A percentile compares a stretch with the other conserved stretches of the same genome.
phyloP scores from a whole-genome alignment of 2,888 invertebrate species.

The Cremastinae sp. region DNA sequence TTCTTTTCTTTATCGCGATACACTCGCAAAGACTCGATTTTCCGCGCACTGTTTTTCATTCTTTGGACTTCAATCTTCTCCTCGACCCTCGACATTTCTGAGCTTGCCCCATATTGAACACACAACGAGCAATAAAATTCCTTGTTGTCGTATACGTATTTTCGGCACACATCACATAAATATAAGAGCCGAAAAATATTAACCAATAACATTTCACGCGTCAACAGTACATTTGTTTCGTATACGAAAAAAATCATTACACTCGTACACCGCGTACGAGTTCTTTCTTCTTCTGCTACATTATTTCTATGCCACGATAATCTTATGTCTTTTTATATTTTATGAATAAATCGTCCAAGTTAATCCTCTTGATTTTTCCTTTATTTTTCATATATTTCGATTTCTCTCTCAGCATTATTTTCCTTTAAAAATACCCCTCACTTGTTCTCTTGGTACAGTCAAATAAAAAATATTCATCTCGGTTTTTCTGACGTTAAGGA shows the following conservation, averaged over 20 bases:
- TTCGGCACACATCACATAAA: constrained; percentile 8
- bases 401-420: neutral
- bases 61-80: constrained; percentile 17
- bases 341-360: neutral
- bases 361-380: too few species aligned
- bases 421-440: neutral
- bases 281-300: too few species aligned
- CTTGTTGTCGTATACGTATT: constrained; percentile 26
- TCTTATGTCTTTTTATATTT: neutral
- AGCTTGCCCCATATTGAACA: constrained; percentile 36
- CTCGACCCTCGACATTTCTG: constrained; percentile 22
- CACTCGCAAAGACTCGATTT: neutral
- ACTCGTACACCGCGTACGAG: too few species aligned
- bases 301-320: too few species aligned
- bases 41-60: constrained; percentile 26
- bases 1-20: neutral
- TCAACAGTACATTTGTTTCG: neutral
- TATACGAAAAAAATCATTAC: too few species aligned
- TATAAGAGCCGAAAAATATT: constrained; percentile 3
- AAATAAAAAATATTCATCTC: too few species aligned
- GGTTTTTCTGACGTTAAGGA: too few species aligned
- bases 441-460: too few species aligned
- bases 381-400: neutral
- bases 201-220: constrained; percentile 3
- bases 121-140: constrained; percentile 52